Evolutionary conservation across 2,888 invertebrate species (phyloP), one percentile per base, ranked within the genome.

Genomic region (Pharmacophagus antenor): DNA sequence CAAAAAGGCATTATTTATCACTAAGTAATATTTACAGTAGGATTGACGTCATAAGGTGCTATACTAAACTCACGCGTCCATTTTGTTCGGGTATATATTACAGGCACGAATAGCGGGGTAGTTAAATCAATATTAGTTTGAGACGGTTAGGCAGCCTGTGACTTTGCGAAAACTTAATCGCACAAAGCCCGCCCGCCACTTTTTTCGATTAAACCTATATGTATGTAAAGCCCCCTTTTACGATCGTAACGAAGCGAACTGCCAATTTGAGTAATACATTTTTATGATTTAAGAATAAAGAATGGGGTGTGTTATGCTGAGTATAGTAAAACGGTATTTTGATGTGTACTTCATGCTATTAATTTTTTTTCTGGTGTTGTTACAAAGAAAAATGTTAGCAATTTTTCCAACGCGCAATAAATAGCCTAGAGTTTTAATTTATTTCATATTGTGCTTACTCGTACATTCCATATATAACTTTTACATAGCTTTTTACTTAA

Each of bases 101-200:
- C 25, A 22, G 18, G 46, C 46, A 58, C 51, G 55, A 54, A 55
- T 55, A 51, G 57, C 56, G 56, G 44, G 55, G 55, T 31, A 57
- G 58, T 61, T 56, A 60, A 61, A 61, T 61, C 61, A 63, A 63
- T 63, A 63, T 63, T 63, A 58, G 51, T 62, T 53, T 58, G 56
- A 62, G 61, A 58, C 55, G 48, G 56, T 62, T 62, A 58, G 58
- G 56, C 31, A 57, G 67, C 62, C 55, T 63, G 63, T 67, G 65
- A 67, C 66, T 68, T 67, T 57, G 67, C 67, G 51, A 64, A 67
- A 65, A 64, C 61, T 65, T 64, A 59, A 66, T 56, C 52, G 60
- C 51, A 57, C 54, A 46, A 22, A 51, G 50, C 21, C 50, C 53
- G 31, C 17, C 46, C 20, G 53, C 50, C 37, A 56, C 65, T 62